Percentiles rank a stretch among this genome's conserved stretches.
Evolutionary conservation across 2,797 vertebrate species (phyloP).

Genomic region (Picus viridis): DNA sequence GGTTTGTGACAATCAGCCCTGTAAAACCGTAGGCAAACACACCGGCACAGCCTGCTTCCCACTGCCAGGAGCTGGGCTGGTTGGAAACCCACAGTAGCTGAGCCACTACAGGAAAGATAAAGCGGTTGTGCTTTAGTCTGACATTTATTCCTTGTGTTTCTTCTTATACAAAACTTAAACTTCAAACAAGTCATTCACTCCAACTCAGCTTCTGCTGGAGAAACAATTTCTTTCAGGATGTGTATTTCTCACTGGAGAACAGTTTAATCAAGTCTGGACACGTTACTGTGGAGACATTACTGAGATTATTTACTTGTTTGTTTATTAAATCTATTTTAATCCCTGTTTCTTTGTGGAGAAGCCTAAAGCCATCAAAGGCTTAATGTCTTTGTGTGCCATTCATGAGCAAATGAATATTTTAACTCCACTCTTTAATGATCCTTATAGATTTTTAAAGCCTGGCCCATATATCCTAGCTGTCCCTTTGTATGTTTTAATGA

Average conservation of each 20-base stretch:
- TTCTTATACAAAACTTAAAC: background rate
- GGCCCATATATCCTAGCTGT: background rate
- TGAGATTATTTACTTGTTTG: slow-evolving; percentile 37
- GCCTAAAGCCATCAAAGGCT: slow-evolving; percentile 5
- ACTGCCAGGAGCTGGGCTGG: background rate
- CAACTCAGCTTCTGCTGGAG: background rate
- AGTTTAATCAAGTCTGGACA: background rate
- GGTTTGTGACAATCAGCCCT: background rate
- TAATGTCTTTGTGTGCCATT: slow-evolving; percentile 18
- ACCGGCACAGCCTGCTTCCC: background rate
- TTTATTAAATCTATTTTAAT: slow-evolving; percentile 46
- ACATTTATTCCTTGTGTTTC: background rate
- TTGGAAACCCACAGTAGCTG: background rate
- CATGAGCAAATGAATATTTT: slow-evolving; percentile 46
- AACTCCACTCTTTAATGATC: slow-evolving; percentile 3
- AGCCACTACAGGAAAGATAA: background rate
- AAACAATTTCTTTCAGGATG: background rate
- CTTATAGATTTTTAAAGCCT: slow-evolving; percentile 47
- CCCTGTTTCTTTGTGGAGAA: background rate
- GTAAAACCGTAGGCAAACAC: background rate
- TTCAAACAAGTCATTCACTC: background rate
- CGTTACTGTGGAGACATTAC: background rate
- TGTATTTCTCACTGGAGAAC: background rate
- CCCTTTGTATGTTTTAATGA: background rate
- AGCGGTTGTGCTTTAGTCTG: background rate